phyloP scores from a whole-genome alignment of 2,113 vertebrate genomes.

The human region GRCh38 chr14:47302001-47302500 shows the following conservation, averaged over 20 bases:
- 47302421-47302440: background rate
- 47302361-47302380: background rate
- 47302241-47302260: background rate
- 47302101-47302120: background rate
- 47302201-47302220: background rate
- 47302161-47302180: background rate
- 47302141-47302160: background rate
- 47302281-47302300: background rate
- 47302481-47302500: background rate
- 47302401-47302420: background rate
- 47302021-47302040: background rate
- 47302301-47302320: background rate
- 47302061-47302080: background rate
- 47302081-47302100: background rate
- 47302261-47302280: background rate
- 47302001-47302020: background rate
- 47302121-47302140: background rate
- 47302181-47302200: background rate
- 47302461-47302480: background rate
- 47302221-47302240: background rate
- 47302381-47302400: background rate
- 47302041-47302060: background rate
- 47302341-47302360: background rate
- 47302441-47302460: background rate
- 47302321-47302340: background rate